Evolutionary conservation across 2,113 vertebrate genomes (phyloP).

Genomic region (Pimephales promelas): DNA sequence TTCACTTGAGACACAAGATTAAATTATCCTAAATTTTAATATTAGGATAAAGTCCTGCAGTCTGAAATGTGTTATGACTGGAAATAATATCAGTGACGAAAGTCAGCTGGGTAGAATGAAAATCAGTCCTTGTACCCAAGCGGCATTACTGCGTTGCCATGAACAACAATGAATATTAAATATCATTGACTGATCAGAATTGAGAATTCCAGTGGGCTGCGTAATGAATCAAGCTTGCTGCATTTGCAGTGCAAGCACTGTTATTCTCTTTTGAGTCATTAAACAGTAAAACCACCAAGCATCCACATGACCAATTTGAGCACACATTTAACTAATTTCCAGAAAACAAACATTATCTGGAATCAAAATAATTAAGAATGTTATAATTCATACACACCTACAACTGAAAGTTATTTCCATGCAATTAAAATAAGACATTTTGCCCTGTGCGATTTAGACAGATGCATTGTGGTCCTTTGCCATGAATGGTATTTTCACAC

Average conservation of each 20-base stretch:
- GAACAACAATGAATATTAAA: background rate
- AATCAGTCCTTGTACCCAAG: background rate
- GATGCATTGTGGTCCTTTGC: background rate
- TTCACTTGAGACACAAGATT: no score
- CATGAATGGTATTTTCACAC: constrained; percentile 34
- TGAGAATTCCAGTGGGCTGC: background rate
- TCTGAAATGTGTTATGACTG: no score
- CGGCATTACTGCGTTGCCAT: background rate
- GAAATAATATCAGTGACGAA: no score
- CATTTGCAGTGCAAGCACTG: no score
- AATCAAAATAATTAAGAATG: constrained; percentile 16
- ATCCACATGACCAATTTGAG: background rate
- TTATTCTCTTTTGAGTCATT: background rate
- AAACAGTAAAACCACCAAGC: background rate
- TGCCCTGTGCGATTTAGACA: background rate
- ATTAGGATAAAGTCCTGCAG: no score
- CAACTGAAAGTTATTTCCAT: background rate
- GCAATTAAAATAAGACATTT: background rate
- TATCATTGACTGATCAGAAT: background rate
- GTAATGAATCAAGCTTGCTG: background rate
- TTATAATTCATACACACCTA: constrained; percentile 3
- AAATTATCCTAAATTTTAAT: no score
- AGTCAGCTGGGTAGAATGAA: no score
- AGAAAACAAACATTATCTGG: background rate
- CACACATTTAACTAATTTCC: background rate